Conservation (phyloP, 2,797 vertebrate genomes). For the Eulemur albifrons region DNA sequence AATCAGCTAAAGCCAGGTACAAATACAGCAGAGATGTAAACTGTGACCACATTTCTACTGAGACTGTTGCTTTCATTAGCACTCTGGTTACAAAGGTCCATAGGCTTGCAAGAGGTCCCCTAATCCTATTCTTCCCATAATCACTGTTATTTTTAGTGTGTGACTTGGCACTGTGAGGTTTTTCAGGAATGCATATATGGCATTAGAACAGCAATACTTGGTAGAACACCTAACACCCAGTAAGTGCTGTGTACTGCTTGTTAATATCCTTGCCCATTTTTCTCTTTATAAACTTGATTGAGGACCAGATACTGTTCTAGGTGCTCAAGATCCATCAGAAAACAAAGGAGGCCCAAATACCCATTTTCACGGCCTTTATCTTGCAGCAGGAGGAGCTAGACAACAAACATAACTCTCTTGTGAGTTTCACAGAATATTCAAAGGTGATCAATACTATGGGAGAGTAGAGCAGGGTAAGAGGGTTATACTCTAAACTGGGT, state of each 20-base stretch:
- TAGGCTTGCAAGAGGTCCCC: neutral
- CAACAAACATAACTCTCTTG: neutral
- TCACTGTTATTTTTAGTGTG: neutral
- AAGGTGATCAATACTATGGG: neutral
- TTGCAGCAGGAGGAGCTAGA: conserved; percentile 60
- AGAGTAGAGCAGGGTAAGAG: neutral
- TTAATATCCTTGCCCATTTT: neutral
- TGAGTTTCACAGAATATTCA: neutral
- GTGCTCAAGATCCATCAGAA: neutral
- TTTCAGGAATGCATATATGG: neutral
- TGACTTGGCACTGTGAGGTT: neutral
- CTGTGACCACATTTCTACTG: neutral
- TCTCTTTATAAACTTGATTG: neutral
- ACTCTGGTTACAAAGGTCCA: neutral
- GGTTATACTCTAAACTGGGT: neutral
- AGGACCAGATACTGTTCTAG: neutral
- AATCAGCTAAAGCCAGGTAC: neutral
- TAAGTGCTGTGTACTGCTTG: neutral
- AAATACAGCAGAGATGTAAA: neutral
- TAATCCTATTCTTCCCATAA: neutral
- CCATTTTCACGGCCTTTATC: neutral
- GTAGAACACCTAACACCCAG: neutral
- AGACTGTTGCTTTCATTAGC: neutral
- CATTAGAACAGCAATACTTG: neutral
- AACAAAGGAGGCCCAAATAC: neutral